phyloP scores from a whole-genome alignment of 2,113 vertebrate species.

The Taurulus bubalis region DNA sequence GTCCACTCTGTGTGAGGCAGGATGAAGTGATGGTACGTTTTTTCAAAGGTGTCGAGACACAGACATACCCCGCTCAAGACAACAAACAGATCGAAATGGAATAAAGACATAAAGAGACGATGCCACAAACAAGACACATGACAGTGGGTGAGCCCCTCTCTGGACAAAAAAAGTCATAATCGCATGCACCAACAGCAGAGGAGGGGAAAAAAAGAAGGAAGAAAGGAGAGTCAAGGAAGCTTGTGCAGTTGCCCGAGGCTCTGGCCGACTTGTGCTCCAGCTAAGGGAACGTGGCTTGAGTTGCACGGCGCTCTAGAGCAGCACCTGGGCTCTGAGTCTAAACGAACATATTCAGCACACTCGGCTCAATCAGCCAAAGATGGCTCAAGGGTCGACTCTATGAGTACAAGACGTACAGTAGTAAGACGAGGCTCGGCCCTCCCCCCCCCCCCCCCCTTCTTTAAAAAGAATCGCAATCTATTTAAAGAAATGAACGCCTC shows the following conservation, averaged over 20 bases:
- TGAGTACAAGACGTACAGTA: constrained; percentile 65
- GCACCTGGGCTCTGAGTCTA: constrained; percentile 65
- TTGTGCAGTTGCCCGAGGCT: constrained; percentile 88
- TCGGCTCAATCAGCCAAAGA: constrained; percentile 77
- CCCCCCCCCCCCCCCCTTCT: constrained; percentile 54
- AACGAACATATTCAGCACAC: constrained; percentile 71
- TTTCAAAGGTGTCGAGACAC: constrained; percentile 68
- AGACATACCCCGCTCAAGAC: constrained; percentile 63
- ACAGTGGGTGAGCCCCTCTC: constrained; percentile 77
- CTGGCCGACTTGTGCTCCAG: constrained; percentile 82
- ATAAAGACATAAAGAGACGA: constrained; percentile 70
- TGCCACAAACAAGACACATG: constrained; percentile 83
- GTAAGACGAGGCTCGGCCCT: constrained; percentile 70
- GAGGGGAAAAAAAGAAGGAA: constrained; percentile 65
- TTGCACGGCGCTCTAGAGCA: constrained; percentile 77
- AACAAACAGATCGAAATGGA: constrained; percentile 72
- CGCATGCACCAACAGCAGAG: constrained; percentile 86
- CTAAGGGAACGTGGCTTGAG: constrained; percentile 80
- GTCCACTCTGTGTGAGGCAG: constrained; percentile 83
- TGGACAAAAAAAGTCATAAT: constrained; percentile 70
- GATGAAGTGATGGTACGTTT: constrained; percentile 82
- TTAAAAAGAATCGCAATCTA: constrained; percentile 13
- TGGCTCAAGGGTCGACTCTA: constrained; percentile 71
- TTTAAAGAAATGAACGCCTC: constrained; percentile 57
- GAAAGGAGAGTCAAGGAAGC: constrained; percentile 88